phyloP scores from a whole-genome alignment of 2,113 vertebrate genomes.

The Elgaria multicarinata region DNA sequence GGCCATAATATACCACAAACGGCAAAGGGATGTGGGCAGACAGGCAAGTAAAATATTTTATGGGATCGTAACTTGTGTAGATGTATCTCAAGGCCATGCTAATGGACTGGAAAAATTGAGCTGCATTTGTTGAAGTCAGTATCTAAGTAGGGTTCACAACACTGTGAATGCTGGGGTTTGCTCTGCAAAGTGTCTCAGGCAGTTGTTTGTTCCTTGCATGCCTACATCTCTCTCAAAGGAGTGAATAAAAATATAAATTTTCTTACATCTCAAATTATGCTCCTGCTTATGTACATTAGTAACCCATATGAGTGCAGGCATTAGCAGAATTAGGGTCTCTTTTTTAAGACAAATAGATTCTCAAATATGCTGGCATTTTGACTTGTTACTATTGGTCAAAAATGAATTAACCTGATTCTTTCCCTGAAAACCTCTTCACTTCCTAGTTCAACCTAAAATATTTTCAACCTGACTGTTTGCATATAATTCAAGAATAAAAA shows the following conservation, averaged over 20 bases:
- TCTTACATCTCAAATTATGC: background rate
- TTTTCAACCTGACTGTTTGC: background rate
- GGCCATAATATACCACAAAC: background rate
- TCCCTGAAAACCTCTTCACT: rapidly evolving
- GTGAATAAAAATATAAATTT: background rate
- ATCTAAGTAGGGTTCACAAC: background rate
- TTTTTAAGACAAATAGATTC: conserved; percentile 16
- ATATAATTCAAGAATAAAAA: background rate
- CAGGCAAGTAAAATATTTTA: background rate
- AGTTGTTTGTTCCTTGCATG: background rate
- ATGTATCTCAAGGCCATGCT: background rate
- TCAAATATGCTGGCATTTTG: background rate
- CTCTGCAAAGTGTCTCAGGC: background rate
- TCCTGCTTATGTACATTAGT: background rate
- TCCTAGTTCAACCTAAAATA: background rate
- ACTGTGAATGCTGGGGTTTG: background rate
- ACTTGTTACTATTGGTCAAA: background rate
- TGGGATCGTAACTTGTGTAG: background rate
- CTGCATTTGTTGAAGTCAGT: background rate
- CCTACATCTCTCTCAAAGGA: background rate
- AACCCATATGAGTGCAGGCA: background rate
- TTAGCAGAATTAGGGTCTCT: background rate
- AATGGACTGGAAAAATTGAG: background rate
- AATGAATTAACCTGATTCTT: background rate
- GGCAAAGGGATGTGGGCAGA: background rate